Conservation (phyloP, 2,888 invertebrate genomes). For the Clistopyga incitator region DNA sequence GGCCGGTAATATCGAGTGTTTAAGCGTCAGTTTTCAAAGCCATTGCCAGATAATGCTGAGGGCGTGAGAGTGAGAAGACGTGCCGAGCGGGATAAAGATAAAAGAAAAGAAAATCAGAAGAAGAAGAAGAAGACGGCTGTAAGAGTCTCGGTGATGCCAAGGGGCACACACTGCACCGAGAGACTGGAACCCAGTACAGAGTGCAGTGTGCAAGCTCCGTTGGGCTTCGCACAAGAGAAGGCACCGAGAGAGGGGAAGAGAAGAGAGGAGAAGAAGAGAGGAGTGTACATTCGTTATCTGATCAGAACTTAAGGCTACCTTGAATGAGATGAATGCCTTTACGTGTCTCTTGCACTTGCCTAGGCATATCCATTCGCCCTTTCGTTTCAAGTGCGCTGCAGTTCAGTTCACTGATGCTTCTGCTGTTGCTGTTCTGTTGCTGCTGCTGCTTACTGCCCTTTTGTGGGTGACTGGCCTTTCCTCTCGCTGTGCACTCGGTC, state of each 20-base stretch:
- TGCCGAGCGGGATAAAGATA: slow-evolving; percentile 29
- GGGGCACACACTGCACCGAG: slow-evolving; percentile 62
- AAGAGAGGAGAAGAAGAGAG: slow-evolving; percentile 71
- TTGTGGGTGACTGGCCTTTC: slow-evolving; percentile 82
- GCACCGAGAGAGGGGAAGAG: slow-evolving; percentile 24
- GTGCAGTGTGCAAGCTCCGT: slow-evolving; percentile 38
- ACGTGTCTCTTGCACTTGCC: slow-evolving; percentile 83
- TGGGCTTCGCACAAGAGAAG: slow-evolving; percentile 44
- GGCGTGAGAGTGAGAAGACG: slow-evolving; percentile 44
- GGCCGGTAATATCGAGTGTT: slow-evolving; percentile 11
- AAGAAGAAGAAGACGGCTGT: slow-evolving; percentile 53
- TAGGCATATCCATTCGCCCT: slow-evolving; percentile 82
- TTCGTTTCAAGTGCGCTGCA: slow-evolving; percentile 78
- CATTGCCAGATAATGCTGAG: slow-evolving; percentile 45
- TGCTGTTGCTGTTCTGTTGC: slow-evolving; percentile 68
- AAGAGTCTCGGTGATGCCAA: slow-evolving; percentile 59
- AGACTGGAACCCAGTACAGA: slow-evolving; percentile 42
- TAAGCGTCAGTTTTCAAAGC: slow-evolving; percentile 8
- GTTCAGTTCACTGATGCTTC: slow-evolving; percentile 72
- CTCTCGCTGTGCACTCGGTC: slow-evolving; percentile 74
- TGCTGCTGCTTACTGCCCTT: slow-evolving; percentile 81
- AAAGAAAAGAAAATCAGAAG: slow-evolving; percentile 29
- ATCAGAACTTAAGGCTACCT: slow-evolving; percentile 82
- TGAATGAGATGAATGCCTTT: slow-evolving; percentile 84
- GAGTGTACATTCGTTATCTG: slow-evolving; percentile 83